Evolutionary conservation across 2,888 invertebrate species (phyloP).

Genomic region (Falcaria lacertinaria): DNA sequence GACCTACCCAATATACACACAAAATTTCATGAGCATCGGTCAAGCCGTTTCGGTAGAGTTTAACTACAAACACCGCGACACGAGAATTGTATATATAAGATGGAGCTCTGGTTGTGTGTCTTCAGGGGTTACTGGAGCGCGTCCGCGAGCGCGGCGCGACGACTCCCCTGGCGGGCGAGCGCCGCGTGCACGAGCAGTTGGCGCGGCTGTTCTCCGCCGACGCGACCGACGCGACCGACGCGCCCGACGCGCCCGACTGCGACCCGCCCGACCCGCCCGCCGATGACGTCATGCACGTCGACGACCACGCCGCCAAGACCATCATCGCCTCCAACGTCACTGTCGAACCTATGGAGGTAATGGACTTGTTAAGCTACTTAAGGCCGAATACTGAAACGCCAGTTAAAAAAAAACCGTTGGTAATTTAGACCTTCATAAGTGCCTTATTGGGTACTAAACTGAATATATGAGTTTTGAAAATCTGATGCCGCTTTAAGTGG

Average conservation of each 20-base stretch:
- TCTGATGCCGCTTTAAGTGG: too few relatives aligned
- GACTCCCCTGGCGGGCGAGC: constrained; percentile 81
- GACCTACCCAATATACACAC: too few relatives aligned
- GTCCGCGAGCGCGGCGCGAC: constrained; percentile 85
- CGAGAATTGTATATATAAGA: too few relatives aligned
- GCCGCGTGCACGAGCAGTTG: constrained; percentile 87
- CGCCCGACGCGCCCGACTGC: background rate
- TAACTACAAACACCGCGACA: background rate
- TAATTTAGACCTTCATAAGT: too few relatives aligned
- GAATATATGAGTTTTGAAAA: too few relatives aligned
- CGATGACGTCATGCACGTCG: constrained; percentile 20
- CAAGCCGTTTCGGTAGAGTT: too few relatives aligned
- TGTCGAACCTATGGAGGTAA: constrained; percentile 60
- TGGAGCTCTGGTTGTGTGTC: background rate
- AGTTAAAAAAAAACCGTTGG: too few relatives aligned
- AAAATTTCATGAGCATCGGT: too few relatives aligned
- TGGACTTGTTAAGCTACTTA: background rate
- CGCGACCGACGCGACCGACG: constrained; percentile 13
- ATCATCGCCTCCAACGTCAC: constrained; percentile 36
- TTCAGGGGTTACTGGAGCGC: constrained; percentile 84
- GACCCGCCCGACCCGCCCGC: background rate
- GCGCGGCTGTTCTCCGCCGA: constrained; percentile 62
- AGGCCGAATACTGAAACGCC: too few relatives aligned
- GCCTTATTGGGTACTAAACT: too few relatives aligned
- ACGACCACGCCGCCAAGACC: constrained; percentile 18